Evolutionary conservation across 2,797 vertebrate species (phyloP), one percentile per base, ranked within the genome.

Genomic region (Sebastes variabilis): DNA sequence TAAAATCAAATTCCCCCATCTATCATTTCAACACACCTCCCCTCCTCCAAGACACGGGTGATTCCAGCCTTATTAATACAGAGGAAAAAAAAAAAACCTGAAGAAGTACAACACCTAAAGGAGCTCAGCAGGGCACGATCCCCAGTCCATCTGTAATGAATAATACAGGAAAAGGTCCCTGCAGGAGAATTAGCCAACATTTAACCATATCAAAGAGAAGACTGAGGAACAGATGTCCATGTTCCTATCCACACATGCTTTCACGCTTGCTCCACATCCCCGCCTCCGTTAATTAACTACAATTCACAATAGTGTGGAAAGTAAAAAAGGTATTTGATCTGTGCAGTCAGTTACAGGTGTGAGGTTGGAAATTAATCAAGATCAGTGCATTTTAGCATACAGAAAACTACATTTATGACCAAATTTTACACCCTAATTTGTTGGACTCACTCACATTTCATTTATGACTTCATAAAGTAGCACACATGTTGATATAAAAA

Each of bases 131-230:
- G 73, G 83, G 38, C 56, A 12, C 5, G 30, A 77, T 66, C 71
- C 34, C n/a, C 54, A 8, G 72, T 75, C 86, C 83, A 81, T 84
- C 81, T 84, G 83, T 76, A 52, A 79, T 84, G 77, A 87, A 84
- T 86, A 77, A 86, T 71, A 84, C 61, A 79, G 29, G 77, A 70
- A 67, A 82, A 68, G 36, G 72, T 83, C 77, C 83, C 86, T 14
- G 8, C 77, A 61, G 24, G 36, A 77, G 71, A 84, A 90, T 73
- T 82, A 83, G 61, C 10, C 24, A 86, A 83, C 79, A 75, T 87
- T 88, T 85, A 87, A 79, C 77, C 77, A 75, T 83, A 93, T 92
- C 88, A 92, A 89, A 92, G 89, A 76, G 24, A 59, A 79, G 81
- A 67, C 79, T 56, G 83, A 79, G 67, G 72, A 92, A 88, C 90